Evolutionary conservation across 2,113 vertebrate genomes (phyloP).

Genomic region (Drymodes brunneopygia): DNA sequence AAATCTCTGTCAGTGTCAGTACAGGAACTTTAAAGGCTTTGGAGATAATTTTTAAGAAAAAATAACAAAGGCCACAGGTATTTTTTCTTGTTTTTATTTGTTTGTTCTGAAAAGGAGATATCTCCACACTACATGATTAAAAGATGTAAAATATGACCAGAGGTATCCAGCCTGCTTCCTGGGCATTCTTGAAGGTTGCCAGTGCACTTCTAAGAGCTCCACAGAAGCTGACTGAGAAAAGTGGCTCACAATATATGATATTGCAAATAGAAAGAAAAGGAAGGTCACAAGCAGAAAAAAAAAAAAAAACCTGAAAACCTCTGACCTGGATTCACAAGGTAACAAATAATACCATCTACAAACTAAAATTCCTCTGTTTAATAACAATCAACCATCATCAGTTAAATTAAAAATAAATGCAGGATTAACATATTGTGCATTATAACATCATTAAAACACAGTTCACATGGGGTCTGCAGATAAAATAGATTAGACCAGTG

Average conservation of each 20-base stretch:
- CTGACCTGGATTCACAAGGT: background rate
- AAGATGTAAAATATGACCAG: background rate
- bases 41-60: no score
- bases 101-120: background rate
- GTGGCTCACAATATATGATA: background rate
- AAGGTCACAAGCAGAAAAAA: background rate
- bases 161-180: background rate
- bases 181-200: background rate
- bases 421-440: background rate
- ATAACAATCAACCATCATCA: slow-evolving; percentile 17
- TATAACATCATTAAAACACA: background rate
- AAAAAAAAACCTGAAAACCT: background rate
- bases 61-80: accelerated
- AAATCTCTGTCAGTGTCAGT: background rate
- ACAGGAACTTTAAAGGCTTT: background rate
- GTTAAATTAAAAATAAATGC: slow-evolving; percentile 32
- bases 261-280: background rate
- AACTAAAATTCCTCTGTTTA: background rate
- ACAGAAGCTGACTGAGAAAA: background rate
- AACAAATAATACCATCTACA: background rate
- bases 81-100: background rate
- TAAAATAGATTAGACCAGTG: background rate
- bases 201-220: background rate
- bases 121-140: background rate
- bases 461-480: background rate